Conservation (phyloP, 2,113 vertebrate species). For the Oncorhynchus nerka region DNA sequence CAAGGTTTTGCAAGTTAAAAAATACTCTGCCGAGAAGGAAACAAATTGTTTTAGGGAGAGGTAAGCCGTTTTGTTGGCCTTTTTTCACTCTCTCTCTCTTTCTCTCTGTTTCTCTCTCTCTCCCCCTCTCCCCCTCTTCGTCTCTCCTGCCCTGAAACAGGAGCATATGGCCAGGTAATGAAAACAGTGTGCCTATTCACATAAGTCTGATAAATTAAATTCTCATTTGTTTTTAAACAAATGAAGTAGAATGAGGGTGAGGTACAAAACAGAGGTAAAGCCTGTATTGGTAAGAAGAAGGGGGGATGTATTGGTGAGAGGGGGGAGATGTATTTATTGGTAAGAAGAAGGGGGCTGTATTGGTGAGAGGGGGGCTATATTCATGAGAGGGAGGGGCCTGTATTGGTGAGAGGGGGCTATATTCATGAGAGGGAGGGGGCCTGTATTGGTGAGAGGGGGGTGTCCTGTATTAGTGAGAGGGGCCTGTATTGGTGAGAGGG, state of each 20-base stretch:
- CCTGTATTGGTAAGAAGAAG: too few relatives aligned
- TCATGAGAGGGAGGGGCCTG: too few relatives aligned
- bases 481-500: too few relatives aligned
- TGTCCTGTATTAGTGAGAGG: too few relatives aligned
- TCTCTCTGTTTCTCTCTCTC: not conserved
- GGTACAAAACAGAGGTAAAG: not conserved
- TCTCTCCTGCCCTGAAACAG: not conserved
- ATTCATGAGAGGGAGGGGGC: too few relatives aligned
- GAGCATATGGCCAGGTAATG: slow-evolving; percentile 32
- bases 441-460: too few relatives aligned
- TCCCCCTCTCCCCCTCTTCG: too few relatives aligned
- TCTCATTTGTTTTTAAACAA: slow-evolving; percentile 18
- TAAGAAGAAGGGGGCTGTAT: too few relatives aligned
- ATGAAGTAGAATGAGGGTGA: slow-evolving; percentile 10
- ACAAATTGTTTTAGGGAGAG: slow-evolving; percentile 1
- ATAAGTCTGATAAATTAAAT: slow-evolving; percentile 35
- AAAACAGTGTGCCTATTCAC: slow-evolving; percentile 18
- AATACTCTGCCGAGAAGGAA: not conserved
- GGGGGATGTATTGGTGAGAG: too few relatives aligned
- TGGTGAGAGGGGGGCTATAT: too few relatives aligned
- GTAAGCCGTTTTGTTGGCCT: not conserved
- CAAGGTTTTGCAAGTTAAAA: slow-evolving; percentile 6
- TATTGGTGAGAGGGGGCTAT: too few relatives aligned
- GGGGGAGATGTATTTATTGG: too few relatives aligned
- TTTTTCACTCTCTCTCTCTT: not conserved